phyloP scores from a whole-genome alignment of 2,888 invertebrate species.

The Andrena minutula region DNA sequence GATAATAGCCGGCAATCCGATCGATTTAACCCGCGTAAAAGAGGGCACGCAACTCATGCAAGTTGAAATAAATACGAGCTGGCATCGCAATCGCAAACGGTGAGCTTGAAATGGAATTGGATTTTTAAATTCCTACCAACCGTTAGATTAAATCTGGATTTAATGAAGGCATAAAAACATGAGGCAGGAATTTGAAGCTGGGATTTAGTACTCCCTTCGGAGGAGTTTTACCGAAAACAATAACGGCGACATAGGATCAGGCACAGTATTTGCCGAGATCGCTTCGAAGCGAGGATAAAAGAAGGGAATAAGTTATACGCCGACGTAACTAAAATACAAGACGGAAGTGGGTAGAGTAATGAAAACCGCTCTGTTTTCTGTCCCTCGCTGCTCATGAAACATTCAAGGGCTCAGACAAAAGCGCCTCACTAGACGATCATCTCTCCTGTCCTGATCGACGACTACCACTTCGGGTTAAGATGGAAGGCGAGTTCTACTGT shows the following conservation, averaged over 20 bases:
- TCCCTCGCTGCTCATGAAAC: slow-evolving; percentile 40
- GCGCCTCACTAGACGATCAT: slow-evolving; percentile 38
- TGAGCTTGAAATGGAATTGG: too few relatives aligned
- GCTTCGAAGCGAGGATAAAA: slow-evolving; percentile 10
- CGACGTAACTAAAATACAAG: slow-evolving; percentile 30
- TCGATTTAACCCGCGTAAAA: not conserved
- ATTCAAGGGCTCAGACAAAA: slow-evolving; percentile 49
- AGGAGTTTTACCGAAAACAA: not conserved
- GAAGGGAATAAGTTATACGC: slow-evolving; percentile 29
- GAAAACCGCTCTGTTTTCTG: slow-evolving; percentile 41
- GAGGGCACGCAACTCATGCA: not conserved
- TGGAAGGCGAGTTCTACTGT: not conserved
- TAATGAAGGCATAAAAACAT: too few relatives aligned
- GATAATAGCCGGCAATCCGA: too few relatives aligned
- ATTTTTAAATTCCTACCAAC: too few relatives aligned
- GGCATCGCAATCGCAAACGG: too few relatives aligned
- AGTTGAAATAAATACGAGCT: too few relatives aligned
- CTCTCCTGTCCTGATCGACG: slow-evolving; percentile 32
- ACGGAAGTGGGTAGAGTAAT: slow-evolving; percentile 36
- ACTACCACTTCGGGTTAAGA: slow-evolving; percentile 19
- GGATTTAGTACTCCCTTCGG: not conserved
- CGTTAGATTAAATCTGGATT: too few relatives aligned
- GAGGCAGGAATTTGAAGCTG: too few relatives aligned
- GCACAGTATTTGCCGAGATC: slow-evolving; percentile 18
- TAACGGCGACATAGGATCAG: not conserved